Conservation (phyloP, 2,888 invertebrate genomes). For the Cheilosia urbana region DNA sequence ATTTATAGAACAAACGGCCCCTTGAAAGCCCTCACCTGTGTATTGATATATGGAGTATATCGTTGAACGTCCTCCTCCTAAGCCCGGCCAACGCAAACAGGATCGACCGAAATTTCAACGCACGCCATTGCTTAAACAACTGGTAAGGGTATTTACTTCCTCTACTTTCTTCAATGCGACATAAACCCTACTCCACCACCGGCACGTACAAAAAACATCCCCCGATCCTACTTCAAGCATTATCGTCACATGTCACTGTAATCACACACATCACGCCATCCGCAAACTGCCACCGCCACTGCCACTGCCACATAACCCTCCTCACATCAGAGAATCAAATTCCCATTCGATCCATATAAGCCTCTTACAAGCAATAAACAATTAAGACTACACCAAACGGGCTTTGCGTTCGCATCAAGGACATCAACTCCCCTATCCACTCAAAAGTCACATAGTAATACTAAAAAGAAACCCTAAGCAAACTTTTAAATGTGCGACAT, state of each 20-base stretch:
- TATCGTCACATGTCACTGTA: slow-evolving; percentile 41
- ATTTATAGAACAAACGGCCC: no score
- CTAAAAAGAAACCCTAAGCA: slow-evolving; percentile 49
- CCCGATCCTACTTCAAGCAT: slow-evolving; percentile 9
- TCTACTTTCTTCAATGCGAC: no score
- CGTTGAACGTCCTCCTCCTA: no score
- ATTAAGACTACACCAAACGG: slow-evolving; percentile 46
- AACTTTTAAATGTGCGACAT: slow-evolving; percentile 78
- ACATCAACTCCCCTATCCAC: slow-evolving; percentile 11
- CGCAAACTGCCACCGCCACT: neutral
- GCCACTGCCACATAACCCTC: slow-evolving; percentile 3
- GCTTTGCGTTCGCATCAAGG: neutral
- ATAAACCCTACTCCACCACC: no score
- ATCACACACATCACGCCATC: slow-evolving; percentile 32
- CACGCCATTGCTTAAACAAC: no score
- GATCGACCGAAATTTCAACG: no score
- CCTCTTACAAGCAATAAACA: slow-evolving; percentile 69
- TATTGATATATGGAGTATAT: no score
- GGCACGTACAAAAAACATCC: no score
- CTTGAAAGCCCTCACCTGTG: no score
- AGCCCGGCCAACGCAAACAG: no score
- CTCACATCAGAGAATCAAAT: slow-evolving; percentile 46
- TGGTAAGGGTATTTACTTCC: no score
- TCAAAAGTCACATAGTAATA: slow-evolving; percentile 30
- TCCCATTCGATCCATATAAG: slow-evolving; percentile 64